Evolutionary conservation across 2,888 invertebrate species (phyloP).

Genomic region (Cryptus armator): DNA sequence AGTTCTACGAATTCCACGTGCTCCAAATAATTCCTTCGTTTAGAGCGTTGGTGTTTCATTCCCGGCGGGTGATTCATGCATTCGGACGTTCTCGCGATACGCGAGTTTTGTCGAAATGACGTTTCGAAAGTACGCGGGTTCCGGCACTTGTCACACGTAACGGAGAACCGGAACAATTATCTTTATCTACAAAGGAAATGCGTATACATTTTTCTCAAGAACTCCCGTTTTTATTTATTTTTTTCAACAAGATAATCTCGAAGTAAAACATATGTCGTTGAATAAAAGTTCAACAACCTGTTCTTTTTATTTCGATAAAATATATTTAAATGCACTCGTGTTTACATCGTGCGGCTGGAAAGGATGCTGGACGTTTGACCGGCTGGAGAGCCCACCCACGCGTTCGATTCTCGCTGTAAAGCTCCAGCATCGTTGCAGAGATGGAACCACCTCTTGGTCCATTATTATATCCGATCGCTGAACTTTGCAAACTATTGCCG

Average conservation of each 20-base stretch:
- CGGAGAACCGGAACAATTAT: not conserved
- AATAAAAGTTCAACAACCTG: not conserved
- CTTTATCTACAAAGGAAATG: not conserved
- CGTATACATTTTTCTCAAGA: not conserved
- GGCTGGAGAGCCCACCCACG: conserved; percentile 5
- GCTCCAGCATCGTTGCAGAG: conserved; percentile 13
- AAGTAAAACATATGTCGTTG: not conserved
- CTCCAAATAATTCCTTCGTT: conserved; percentile 18
- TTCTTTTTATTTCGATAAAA: not conserved
- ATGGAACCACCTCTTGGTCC: conserved; percentile 64
- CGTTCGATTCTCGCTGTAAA: not conserved
- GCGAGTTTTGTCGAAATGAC: not conserved
- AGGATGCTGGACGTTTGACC: conserved; percentile 12
- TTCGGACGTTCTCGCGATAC: conserved; percentile 19
- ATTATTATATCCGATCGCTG: not conserved
- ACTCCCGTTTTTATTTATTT: not conserved
- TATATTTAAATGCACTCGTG: not conserved
- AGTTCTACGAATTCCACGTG: conserved; percentile 37
- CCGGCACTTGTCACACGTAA: not conserved
- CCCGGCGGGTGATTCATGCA: conserved; percentile 36
- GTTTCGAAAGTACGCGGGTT: conserved; percentile 3
- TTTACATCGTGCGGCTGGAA: no score
- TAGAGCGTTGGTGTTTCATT: not conserved
- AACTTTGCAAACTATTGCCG: conserved; percentile 3
- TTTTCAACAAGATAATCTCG: not conserved